Evolutionary conservation across 2,888 invertebrate genomes (phyloP).

Genomic region (Drosophila mayaguana): DNA sequence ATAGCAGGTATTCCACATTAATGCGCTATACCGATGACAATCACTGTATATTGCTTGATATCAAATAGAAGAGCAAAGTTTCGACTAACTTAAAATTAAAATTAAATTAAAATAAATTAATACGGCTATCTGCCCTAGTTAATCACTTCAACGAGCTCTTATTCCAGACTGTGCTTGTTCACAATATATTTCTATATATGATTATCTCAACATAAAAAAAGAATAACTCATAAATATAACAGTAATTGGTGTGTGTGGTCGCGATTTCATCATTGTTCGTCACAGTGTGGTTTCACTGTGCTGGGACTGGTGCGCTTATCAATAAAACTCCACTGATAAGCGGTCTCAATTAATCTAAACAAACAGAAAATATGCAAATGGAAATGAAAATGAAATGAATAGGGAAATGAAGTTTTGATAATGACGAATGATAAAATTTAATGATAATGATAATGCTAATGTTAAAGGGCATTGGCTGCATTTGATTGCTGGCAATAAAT

Average conservation of each 20-base stretch:
- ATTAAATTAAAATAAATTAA: too few species aligned
- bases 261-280: background rate
- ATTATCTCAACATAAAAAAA: background rate
- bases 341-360: slow-evolving; percentile 25
- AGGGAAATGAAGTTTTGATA: slow-evolving; percentile 24
- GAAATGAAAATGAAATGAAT: slow-evolving; percentile 28
- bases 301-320: slow-evolving; percentile 13
- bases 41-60: too few species aligned
- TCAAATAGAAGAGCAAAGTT: too few species aligned
- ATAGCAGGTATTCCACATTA: too few species aligned
- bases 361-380: slow-evolving; percentile 20
- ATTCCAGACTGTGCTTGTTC: too few species aligned
- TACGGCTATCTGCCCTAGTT: too few species aligned
- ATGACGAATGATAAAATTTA: slow-evolving; percentile 16
- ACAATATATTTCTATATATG: background rate
- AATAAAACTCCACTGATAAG: slow-evolving; percentile 31
- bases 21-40: too few species aligned
- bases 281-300: slow-evolving; percentile 8
- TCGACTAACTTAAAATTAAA: too few species aligned
- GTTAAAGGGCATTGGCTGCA: slow-evolving; percentile 14
- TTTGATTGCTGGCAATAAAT: slow-evolving; percentile 40
- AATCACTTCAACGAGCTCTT: too few species aligned
- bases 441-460: slow-evolving; percentile 15
- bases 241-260: background rate
- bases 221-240: background rate